Percentiles rank a stretch among this genome's conserved stretches.
These are phyloP conservation scores for Drosophila carrolli DNA, from an alignment of 1,140 invertebrate genomes.

Conservation along the genomic window DNA sequence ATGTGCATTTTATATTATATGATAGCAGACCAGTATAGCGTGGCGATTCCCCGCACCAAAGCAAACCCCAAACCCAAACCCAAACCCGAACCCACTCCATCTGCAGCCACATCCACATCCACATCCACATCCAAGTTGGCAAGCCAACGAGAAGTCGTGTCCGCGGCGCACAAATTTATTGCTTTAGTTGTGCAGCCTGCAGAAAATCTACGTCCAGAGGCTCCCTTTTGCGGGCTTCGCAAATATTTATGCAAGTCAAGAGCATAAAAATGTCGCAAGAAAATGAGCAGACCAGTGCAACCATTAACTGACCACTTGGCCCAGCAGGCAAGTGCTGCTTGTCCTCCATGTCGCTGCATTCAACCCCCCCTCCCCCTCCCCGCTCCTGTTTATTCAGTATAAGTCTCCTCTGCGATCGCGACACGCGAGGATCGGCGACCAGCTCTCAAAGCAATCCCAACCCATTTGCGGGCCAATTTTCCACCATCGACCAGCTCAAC, in stretches of 20 bases:
- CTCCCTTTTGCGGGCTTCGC: slow-evolving; percentile 24
- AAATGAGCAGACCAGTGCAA: slow-evolving; percentile 17
- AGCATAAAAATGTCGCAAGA: slow-evolving; percentile 58
- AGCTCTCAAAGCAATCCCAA: background rate
- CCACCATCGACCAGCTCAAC: slow-evolving; percentile 30
- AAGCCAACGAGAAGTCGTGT: slow-evolving; percentile 7
- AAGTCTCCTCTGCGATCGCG: background rate
- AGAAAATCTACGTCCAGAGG: slow-evolving; percentile 1
- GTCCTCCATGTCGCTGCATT: background rate
- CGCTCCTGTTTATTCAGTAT: background rate
- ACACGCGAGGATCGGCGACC: background rate
- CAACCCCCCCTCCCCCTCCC: no score
- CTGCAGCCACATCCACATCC: no score
- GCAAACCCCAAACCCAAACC: background rate
- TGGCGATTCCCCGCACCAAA: background rate
- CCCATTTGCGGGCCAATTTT: slow-evolving; percentile 25
- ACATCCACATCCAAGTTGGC: background rate
- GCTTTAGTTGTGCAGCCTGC: slow-evolving; percentile 14
- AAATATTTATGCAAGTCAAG: slow-evolving; percentile 63
- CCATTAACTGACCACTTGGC: slow-evolving; percentile 53
- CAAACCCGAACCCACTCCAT: background rate
- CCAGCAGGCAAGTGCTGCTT: slow-evolving; percentile 30
- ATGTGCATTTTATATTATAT: slow-evolving; percentile 53
- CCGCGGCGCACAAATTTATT: slow-evolving; percentile 48
- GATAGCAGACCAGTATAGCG: slow-evolving; percentile 21